Base-by-base conservation (phyloP, 2,113 vertebrate species). In the Panthera tigris region DNA sequence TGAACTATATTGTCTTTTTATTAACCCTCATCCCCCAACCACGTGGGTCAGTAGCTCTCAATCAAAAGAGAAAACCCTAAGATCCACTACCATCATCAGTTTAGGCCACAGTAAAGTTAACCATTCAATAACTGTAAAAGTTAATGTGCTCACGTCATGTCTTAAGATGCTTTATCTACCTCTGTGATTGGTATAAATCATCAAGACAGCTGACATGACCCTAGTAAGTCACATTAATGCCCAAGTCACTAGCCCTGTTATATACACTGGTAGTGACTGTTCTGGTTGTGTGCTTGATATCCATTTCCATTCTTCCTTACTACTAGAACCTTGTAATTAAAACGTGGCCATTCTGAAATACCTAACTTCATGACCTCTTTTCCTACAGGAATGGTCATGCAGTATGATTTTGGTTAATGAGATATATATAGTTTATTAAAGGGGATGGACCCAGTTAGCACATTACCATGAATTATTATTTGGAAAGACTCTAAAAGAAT, bases 111-210 rank as follows among this genome's bases (percentile, higher is more conserved):
- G 27, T 39, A 92, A 86, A 95, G 63, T 63, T 83, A 90, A 65
- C 94, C 55, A 88, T 15, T 94, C 39, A 52, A 48, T 36, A 39
- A 87, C 1, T 63, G 0, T 55, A 84, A 94, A 92, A 94, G 52
- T 57, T 52, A 80, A 4, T 10, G 1, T 55, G 73, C 27, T 39
- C 11, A 5, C n/a, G 36, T 15, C 74, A 52, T 36, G 48, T 88
- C 63, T 89, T 74, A 92, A 36, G n/a, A 80, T 55, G 52, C 16
- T 78, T 93, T 16, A 18, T 65, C 25, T 41, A 86, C 66, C 27
- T 96, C 61, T 63, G 36, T 82, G 83, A 86, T 85, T 92, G 78
- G 76, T 39, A 96, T 48, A 88, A 91, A 88, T 85, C 85, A 94
- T 84, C 63, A 91, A 81, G 71, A 85, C 7, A 71, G 68, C 18